Conservation (phyloP, 2,888 invertebrate genomes). For the Sturmia bella region DNA sequence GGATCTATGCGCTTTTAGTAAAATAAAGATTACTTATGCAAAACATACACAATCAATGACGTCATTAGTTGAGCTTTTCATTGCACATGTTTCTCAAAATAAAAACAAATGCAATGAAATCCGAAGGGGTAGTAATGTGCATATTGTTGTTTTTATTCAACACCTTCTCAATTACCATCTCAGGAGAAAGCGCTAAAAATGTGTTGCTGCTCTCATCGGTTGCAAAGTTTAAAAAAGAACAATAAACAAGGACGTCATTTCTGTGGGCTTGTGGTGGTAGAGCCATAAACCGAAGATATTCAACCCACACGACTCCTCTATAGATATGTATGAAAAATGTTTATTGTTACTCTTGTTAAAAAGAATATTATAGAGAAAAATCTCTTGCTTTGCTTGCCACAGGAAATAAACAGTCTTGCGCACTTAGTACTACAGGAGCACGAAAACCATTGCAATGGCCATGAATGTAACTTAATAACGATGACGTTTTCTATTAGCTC, state of each 20-base stretch:
- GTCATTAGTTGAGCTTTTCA: conserved; percentile 56
- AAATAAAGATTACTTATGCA: neutral
- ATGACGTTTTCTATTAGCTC: conserved; percentile 28
- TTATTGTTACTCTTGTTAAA: neutral
- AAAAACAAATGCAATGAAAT: neutral
- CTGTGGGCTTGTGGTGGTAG: neutral
- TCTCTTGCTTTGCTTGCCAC: neutral
- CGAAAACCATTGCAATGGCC: neutral
- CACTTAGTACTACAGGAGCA: neutral
- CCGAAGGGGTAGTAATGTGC: conserved; percentile 4
- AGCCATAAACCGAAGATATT: neutral
- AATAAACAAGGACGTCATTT: conserved; percentile 38
- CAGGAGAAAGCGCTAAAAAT: neutral
- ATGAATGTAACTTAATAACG: conserved; percentile 38
- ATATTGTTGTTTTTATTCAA: conserved; percentile 26
- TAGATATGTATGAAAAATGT: neutral
- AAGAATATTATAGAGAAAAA: too few relatives aligned
- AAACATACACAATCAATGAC: conserved; percentile 44
- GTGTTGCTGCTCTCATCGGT: neutral
- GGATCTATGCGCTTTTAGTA: neutral
- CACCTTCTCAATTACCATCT: neutral
- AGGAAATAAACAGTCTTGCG: conserved; percentile 31
- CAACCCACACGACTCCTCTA: neutral
- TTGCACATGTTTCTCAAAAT: conserved; percentile 24
- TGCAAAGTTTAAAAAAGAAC: neutral